phyloP scores from a whole-genome alignment of 2,113 vertebrate genomes.

The Casuarius casuarius region DNA sequence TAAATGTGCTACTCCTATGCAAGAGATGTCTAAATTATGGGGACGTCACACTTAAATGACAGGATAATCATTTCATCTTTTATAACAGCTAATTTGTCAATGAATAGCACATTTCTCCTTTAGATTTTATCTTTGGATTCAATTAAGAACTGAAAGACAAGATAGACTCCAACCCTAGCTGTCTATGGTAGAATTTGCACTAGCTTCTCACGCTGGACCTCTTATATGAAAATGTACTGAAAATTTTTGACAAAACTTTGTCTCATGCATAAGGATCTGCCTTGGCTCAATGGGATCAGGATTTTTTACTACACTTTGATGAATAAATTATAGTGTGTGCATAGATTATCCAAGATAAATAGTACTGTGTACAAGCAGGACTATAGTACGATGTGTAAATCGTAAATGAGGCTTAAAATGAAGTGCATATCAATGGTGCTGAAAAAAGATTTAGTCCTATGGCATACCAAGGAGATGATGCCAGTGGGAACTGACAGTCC shows the following conservation, averaged over 20 bases:
- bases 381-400: neutral
- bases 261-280: neutral
- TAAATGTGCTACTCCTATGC: neutral
- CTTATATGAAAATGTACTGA: neutral
- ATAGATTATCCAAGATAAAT: neutral
- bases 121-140: neutral
- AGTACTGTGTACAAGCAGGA: neutral
- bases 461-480: no score
- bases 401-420: neutral
- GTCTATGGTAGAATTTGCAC: neutral
- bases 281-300: neutral
- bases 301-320: neutral
- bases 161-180: neutral
- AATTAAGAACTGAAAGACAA: neutral
- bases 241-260: neutral
- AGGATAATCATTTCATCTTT: neutral
- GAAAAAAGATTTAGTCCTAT: neutral
- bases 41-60: neutral
- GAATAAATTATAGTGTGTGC: neutral
- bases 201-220: neutral
- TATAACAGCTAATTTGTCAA: neutral
- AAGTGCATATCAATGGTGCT: rapidly evolving
- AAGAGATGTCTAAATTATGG: neutral
- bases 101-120: neutral
- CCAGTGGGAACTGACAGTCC: rapidly evolving